phyloP scores from a whole-genome alignment of 2,888 invertebrate genomes.

The Eudasyphora cyanicolor region DNA sequence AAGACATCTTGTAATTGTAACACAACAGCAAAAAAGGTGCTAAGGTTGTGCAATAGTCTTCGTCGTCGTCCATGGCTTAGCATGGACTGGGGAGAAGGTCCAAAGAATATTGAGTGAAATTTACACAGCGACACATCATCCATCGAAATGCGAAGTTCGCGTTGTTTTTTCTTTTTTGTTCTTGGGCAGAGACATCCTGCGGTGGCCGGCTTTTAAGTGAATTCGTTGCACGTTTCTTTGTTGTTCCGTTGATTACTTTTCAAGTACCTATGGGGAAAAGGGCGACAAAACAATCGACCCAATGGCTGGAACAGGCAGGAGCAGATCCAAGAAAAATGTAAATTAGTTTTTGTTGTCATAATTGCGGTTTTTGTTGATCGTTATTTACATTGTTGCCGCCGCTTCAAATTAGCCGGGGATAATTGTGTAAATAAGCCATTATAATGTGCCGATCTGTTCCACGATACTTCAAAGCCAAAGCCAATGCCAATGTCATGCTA shows the following conservation, averaged over 20 bases:
- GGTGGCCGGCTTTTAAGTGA: background rate
- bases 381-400: slow-evolving; percentile 29
- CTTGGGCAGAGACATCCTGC: slow-evolving; percentile 8
- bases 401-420: slow-evolving; percentile 14
- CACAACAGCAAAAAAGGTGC: slow-evolving; percentile 12
- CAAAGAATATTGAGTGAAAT: too few species aligned
- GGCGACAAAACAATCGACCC: too few species aligned
- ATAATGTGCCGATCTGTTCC: background rate
- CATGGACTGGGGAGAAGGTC: too few species aligned
- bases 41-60: background rate
- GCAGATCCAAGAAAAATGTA: background rate
- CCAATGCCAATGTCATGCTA: background rate
- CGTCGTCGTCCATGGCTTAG: too few species aligned
- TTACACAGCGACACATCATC: too few species aligned
- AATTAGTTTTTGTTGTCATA: slow-evolving; percentile 25
- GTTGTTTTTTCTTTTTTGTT: background rate
- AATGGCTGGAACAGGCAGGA: too few species aligned
- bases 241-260: background rate
- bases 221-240: slow-evolving; percentile 5
- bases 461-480: too few species aligned
- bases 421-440: slow-evolving; percentile 19
- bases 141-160: background rate
- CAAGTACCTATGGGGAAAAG: background rate
- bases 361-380: slow-evolving; percentile 15
- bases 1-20: slow-evolving; percentile 23